Percentiles rank a stretch among this genome's conserved stretches.
Evolutionary conservation across 2,797 vertebrate species (phyloP).

Genomic region (Cygnus olor): DNA sequence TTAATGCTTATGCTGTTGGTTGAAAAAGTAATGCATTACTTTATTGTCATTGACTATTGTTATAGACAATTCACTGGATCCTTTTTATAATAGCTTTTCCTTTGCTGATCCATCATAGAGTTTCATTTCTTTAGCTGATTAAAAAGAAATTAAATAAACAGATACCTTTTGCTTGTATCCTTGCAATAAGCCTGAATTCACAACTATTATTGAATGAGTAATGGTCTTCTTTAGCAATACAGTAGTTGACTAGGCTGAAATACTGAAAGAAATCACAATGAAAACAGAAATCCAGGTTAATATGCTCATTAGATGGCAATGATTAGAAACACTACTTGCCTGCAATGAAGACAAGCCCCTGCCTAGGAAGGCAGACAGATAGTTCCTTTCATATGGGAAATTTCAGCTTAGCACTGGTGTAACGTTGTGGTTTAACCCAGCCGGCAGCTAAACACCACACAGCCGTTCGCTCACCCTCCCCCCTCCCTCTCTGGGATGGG

Average conservation of each 20-base stretch:
- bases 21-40: not conserved
- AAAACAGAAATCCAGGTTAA: not conserved
- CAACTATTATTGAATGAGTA: slow-evolving; percentile 22
- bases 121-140: slow-evolving; percentile 23
- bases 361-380: not conserved
- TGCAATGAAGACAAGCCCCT: not conserved
- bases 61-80: not conserved
- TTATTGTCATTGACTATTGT: not conserved
- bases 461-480: too few relatives aligned
- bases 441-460: too few relatives aligned
- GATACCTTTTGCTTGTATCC: not conserved
- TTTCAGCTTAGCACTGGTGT: not conserved
- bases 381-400: not conserved
- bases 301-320: not conserved
- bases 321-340: not conserved
- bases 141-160: slow-evolving; percentile 28
- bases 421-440: too few relatives aligned
- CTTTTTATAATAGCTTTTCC: not conserved
- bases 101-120: not conserved
- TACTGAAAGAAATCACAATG: not conserved
- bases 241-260: not conserved
- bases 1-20: not conserved
- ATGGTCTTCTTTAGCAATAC: not conserved
- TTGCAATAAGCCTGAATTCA: not conserved
- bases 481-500: too few relatives aligned